phyloP scores from a whole-genome alignment of 2,113 vertebrate genomes.

The Lichenostomus cassidix region DNA sequence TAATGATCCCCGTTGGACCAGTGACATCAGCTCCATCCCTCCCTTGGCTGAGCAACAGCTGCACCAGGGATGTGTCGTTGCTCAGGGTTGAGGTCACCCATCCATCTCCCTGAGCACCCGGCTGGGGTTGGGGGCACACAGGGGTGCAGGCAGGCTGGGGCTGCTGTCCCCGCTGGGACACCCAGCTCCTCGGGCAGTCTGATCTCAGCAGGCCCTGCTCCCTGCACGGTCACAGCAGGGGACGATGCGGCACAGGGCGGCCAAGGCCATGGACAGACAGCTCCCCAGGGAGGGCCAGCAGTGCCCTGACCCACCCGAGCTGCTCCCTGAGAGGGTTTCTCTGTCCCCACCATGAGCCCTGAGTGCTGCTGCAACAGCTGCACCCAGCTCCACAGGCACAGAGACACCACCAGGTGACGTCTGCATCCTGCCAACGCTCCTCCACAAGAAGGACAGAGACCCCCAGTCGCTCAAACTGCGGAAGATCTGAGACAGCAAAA shows the following conservation, averaged over 20 bases:
- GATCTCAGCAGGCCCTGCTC: not conserved
- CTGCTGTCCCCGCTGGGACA: not conserved
- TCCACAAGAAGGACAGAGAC: fast-evolving
- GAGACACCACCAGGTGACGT: fast-evolving
- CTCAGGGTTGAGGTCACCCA: not conserved
- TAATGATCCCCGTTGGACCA: fast-evolving
- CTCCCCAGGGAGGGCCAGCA: not conserved
- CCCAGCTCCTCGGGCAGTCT: not conserved
- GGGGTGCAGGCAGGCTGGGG: not conserved
- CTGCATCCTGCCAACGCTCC: not conserved
- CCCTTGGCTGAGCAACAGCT: not conserved
- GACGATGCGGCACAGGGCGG: fast-evolving
- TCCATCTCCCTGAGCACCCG: not conserved
- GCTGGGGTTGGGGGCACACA: not conserved
- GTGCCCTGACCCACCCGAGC: not conserved
- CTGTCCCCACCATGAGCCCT: not conserved
- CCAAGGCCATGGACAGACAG: not conserved
- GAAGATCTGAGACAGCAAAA: not conserved
- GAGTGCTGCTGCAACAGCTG: not conserved
- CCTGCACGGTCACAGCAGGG: not conserved
- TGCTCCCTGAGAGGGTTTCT: not conserved
- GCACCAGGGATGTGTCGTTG: not conserved
- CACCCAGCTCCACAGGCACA: fast-evolving
- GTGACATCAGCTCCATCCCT: not conserved
- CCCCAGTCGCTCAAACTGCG: fast-evolving